A percentile compares a stretch with the other conserved stretches of the same genome.
phyloP scores from a whole-genome alignment of 2,113 vertebrate species.

The Thinocorus orbignyianus region DNA sequence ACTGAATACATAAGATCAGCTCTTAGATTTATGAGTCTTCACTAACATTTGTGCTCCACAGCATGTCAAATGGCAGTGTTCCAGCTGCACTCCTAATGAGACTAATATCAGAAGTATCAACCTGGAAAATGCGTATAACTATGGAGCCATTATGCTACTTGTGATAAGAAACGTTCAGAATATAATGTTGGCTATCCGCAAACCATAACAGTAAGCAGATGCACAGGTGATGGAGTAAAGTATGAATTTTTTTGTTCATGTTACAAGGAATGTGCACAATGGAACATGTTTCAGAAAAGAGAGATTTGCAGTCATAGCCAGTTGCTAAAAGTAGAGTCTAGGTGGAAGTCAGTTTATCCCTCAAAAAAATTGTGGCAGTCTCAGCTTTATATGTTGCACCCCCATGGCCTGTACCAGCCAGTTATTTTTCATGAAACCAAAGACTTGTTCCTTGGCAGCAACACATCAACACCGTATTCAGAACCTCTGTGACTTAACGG shows the following conservation, averaged over 20 bases:
- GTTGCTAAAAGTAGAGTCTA: neutral
- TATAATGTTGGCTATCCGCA: neutral
- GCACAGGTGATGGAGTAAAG: neutral
- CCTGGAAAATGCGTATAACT: neutral
- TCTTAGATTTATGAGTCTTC: neutral
- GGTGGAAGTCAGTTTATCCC: neutral
- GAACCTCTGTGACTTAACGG: neutral
- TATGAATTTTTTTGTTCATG: neutral
- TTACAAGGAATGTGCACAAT: neutral
- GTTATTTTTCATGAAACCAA: neutral
- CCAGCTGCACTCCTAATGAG: neutral
- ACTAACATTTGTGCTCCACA: neutral
- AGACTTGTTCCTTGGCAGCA: neutral
- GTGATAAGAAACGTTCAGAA: neutral
- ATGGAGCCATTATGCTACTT: neutral
- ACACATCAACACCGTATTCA: neutral
- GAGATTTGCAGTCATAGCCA: neutral
- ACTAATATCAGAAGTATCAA: neutral
- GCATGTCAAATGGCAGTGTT: neutral
- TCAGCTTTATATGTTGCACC: neutral
- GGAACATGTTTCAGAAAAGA: neutral
- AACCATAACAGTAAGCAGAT: neutral
- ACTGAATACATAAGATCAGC: neutral
- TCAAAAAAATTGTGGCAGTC: neutral
- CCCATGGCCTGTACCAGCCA: neutral